Conservation (phyloP, 2,113 vertebrate species). For the Pavo muticus region DNA sequence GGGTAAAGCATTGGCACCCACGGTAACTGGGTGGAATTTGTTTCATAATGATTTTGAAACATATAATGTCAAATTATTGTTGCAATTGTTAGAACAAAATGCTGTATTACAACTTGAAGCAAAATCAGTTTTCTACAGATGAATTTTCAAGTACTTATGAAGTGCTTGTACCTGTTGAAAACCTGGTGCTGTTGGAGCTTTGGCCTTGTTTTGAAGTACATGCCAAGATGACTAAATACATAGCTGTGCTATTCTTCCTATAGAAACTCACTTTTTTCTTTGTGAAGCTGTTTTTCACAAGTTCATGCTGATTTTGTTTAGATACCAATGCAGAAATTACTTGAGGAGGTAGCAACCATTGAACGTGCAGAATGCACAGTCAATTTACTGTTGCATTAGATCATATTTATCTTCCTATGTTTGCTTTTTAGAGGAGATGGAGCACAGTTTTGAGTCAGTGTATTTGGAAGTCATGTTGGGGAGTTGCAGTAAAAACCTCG, state of each 20-base stretch:
- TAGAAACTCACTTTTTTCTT: not conserved
- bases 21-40: not conserved
- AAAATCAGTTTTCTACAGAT: not conserved
- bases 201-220: not conserved
- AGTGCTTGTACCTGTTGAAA: not conserved
- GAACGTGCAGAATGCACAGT: not conserved
- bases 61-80: fast-evolving
- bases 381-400: not conserved
- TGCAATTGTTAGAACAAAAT: not conserved
- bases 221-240: not conserved
- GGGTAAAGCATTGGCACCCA: not conserved
- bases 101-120: fast-evolving
- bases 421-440: not conserved
- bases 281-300: not conserved
- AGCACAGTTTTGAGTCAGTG: not conserved
- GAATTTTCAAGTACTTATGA: not conserved
- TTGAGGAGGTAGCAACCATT: not conserved
- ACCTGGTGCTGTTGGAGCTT: not conserved
- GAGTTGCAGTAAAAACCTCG: not conserved
- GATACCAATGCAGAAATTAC: not conserved
- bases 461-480: not conserved
- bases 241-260: not conserved
- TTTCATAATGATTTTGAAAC: not conserved
- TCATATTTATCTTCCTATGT: not conserved
- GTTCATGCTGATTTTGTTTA: not conserved